phyloP scores from a whole-genome alignment of 2,113 vertebrate genomes.

The Apaloderma vittatum region DNA sequence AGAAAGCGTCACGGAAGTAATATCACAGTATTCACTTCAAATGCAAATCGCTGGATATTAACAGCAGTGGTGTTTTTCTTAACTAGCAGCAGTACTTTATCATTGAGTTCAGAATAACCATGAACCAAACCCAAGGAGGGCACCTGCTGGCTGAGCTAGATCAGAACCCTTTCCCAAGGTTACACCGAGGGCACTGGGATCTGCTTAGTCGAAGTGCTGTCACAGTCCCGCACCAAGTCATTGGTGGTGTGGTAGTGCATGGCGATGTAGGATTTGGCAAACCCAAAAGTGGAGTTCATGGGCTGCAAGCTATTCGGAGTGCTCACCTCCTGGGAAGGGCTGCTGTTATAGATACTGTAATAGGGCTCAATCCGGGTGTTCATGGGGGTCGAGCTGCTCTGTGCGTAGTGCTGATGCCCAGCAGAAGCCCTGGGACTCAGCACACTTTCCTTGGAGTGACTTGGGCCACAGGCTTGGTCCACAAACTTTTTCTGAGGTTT shows the following conservation, averaged over 20 bases:
- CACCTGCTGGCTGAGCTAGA: neutral
- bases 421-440: constrained; percentile 84
- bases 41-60: neutral
- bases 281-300: constrained; percentile 81
- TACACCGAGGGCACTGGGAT: constrained; percentile 91
- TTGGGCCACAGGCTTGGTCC: constrained; percentile 93
- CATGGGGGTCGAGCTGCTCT: constrained; percentile 93
- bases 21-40: neutral
- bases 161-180: neutral
- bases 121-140: neutral
- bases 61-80: neutral
- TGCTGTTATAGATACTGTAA: constrained; percentile 96
- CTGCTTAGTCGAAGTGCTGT: constrained; percentile 84
- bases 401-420: constrained; percentile 84
- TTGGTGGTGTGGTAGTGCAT: constrained; percentile 90
- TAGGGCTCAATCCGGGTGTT: constrained; percentile 96
- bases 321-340: constrained; percentile 84
- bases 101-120: rapidly evolving
- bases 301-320: constrained; percentile 87
- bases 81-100: neutral
- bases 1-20: neutral
- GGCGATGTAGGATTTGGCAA: constrained; percentile 88
- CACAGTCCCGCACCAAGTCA: constrained; percentile 84
- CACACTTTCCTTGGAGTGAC: constrained; percentile 88
- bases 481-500: constrained; percentile 90